These are phyloP conservation scores for Escarpia spicata DNA, from an alignment of 2,888 invertebrate genomes.

Conservation along the genomic window DNA sequence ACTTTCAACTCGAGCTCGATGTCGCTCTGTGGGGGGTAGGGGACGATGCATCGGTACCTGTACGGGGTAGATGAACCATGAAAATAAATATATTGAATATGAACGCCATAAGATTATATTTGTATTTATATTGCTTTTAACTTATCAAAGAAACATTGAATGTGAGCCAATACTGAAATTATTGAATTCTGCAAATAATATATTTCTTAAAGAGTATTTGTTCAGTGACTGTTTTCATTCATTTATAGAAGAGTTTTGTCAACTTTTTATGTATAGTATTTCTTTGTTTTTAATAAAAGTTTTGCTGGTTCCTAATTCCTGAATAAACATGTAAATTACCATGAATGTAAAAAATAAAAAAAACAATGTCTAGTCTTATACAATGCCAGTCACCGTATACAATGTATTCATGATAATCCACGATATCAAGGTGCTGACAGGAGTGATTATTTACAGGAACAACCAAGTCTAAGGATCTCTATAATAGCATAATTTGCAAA, in stretches of 20 bases:
- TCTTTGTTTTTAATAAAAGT: too few species aligned
- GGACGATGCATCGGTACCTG: slow-evolving; percentile 90
- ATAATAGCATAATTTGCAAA: background rate
- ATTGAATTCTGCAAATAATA: background rate
- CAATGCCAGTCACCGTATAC: too few species aligned
- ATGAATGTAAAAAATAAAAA: too few species aligned
- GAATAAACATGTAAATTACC: too few species aligned
- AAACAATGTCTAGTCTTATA: too few species aligned
- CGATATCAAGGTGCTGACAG: too few species aligned
- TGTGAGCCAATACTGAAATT: background rate
- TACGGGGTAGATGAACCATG: slow-evolving; percentile 25
- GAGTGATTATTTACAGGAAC: too few species aligned
- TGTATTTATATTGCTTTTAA: background rate
- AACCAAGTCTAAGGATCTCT: too few species aligned
- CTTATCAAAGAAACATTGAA: background rate
- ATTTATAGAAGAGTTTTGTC: background rate
- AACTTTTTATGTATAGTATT: background rate
- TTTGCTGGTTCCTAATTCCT: too few species aligned
- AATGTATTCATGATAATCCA: too few species aligned
- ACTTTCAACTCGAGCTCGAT: slow-evolving; percentile 89
- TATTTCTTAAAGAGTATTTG: background rate
- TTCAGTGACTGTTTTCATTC: background rate
- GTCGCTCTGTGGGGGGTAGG: slow-evolving; percentile 93
- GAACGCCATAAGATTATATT: background rate
- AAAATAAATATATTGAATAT: background rate